Percentiles rank a stretch among this genome's conserved stretches.
Evolutionary conservation across 1,140 invertebrate genomes (phyloP).

Genomic region (Coptotermes formosanus): DNA sequence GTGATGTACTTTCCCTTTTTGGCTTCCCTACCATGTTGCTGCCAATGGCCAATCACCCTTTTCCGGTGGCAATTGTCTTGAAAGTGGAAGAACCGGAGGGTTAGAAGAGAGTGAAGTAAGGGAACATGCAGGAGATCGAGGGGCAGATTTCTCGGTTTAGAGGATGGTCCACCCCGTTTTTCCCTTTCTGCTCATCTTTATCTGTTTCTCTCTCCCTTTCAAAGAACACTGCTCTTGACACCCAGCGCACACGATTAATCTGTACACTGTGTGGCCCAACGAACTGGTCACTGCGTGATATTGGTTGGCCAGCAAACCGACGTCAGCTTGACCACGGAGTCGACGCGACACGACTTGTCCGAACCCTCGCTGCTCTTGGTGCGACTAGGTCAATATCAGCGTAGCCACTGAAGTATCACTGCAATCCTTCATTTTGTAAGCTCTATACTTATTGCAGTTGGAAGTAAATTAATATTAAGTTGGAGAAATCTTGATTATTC

Average conservation of each 20-base stretch:
- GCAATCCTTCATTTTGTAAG: no score
- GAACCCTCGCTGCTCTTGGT: no score
- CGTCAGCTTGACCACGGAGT: no score
- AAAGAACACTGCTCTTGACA: background rate
- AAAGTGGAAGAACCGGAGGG: conserved; percentile 26
- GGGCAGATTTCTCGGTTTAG: conserved; percentile 22
- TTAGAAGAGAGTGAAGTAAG: background rate
- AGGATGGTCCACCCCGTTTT: background rate
- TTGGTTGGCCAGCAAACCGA: background rate
- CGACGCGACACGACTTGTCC: no score
- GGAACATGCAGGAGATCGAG: background rate
- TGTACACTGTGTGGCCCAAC: background rate
- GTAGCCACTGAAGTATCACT: no score
- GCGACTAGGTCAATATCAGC: no score
- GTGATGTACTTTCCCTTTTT: background rate
- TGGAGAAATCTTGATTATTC: no score
- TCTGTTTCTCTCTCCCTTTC: background rate
- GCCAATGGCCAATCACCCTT: conserved; percentile 24
- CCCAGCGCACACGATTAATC: background rate
- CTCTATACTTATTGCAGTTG: no score
- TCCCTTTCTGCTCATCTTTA: conserved; percentile 1
- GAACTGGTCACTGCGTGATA: background rate
- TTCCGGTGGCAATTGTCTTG: conserved; percentile 26
- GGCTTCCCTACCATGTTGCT: background rate
- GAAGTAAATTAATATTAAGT: no score